These are phyloP conservation scores for Brachionichthys hirsutus DNA, from an alignment of 2,113 vertebrate genomes.

Conservation along the genomic window DNA sequence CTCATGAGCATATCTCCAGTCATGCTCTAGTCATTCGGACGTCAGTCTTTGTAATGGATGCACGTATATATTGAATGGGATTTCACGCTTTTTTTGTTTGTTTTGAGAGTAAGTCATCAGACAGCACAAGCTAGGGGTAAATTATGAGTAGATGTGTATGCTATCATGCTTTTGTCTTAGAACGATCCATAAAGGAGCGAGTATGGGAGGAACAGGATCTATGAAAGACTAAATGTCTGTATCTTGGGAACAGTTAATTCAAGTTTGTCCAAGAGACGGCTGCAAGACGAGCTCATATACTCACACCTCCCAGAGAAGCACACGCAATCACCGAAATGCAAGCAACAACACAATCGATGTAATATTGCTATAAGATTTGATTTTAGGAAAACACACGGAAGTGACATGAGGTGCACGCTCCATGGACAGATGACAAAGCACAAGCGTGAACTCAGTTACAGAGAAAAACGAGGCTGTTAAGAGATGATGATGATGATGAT, in stretches of 20 bases:
- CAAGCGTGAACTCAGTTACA: slow-evolving; percentile 47
- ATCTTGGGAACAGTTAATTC: slow-evolving; percentile 61
- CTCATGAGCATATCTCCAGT: slow-evolving; percentile 62
- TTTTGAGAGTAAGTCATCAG: slow-evolving; percentile 19
- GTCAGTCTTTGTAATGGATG: slow-evolving; percentile 8
- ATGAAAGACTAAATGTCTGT: slow-evolving; percentile 27
- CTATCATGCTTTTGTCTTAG: neutral
- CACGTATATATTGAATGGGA: too few species aligned
- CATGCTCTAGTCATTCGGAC: slow-evolving; percentile 52
- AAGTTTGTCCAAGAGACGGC: slow-evolving; percentile 39
- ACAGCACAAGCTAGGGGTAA: slow-evolving; percentile 11
- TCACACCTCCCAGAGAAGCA: slow-evolving; percentile 21
- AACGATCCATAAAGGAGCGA: slow-evolving; percentile 29
- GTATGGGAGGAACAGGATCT: slow-evolving; percentile 16
- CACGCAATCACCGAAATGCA: slow-evolving; percentile 10
- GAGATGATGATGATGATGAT: slow-evolving; percentile 20
- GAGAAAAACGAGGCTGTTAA: slow-evolving; percentile 27
- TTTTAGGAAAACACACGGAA: slow-evolving; percentile 17
- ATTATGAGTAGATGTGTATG: slow-evolving; percentile 2
- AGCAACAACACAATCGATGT: slow-evolving; percentile 22
- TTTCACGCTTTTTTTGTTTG: too few species aligned
- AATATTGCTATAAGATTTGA: slow-evolving; percentile 28
- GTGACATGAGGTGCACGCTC: slow-evolving; percentile 21
- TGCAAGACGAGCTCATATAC: slow-evolving; percentile 38
- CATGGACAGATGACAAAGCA: slow-evolving; percentile 45